phyloP scores from a whole-genome alignment of 1,140 invertebrate genomes.

The Lasioglossum albipes region DNA sequence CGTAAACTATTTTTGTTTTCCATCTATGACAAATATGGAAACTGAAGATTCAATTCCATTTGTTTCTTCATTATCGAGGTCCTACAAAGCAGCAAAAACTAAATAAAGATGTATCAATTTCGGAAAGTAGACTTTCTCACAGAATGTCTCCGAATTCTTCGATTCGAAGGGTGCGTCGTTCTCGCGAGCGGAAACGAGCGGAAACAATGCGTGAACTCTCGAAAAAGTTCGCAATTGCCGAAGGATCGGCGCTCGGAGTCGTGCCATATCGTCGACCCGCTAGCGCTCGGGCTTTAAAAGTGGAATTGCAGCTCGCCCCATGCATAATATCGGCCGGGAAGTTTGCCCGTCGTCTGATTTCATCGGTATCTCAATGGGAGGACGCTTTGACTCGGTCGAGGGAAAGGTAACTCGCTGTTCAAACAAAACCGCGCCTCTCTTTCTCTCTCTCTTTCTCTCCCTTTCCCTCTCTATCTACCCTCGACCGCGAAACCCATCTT shows the following conservation, averaged over 20 bases:
- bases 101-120: too few species aligned
- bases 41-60: too few species aligned
- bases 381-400: neutral
- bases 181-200: neutral
- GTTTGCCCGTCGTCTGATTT: slow-evolving; percentile 50
- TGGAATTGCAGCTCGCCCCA: slow-evolving; percentile 22
- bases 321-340: slow-evolving; percentile 39
- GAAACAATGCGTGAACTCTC: slow-evolving; percentile 39
- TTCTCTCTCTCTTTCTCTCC: neutral
- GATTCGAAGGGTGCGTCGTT: neutral
- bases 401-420: slow-evolving; percentile 44
- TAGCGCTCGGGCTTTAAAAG: slow-evolving; percentile 38
- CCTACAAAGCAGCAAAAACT: too few species aligned
- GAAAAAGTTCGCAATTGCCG: slow-evolving; percentile 46
- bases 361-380: slow-evolving; percentile 41
- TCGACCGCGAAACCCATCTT: slow-evolving; percentile 16
- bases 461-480: neutral
- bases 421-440: slow-evolving; percentile 43
- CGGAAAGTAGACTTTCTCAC: too few species aligned
- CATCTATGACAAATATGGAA: too few species aligned
- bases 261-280: slow-evolving; percentile 1
- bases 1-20: too few species aligned
- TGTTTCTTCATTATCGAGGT: too few species aligned
- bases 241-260: slow-evolving; percentile 16
- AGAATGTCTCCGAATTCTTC: too few species aligned